Conservation (phyloP, 2,113 vertebrate species). For the Nothocercus julius region DNA sequence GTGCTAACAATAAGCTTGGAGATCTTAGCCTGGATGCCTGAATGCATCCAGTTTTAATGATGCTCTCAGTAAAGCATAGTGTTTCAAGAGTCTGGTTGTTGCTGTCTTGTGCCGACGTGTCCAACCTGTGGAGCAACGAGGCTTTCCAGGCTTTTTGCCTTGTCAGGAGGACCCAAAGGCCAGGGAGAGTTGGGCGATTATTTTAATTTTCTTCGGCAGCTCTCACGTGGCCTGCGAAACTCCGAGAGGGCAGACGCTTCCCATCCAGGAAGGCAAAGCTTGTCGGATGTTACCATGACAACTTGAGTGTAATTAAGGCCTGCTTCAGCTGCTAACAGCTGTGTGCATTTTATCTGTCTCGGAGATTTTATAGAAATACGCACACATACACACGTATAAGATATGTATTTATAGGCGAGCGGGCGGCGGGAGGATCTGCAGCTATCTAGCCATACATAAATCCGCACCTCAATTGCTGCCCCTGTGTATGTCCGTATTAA, state of each 20-base stretch:
- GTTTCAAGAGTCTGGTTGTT: not conserved
- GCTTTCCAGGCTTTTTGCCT: not conserved
- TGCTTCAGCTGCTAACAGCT: constrained; percentile 82
- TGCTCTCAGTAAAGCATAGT: not conserved
- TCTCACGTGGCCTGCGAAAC: not conserved
- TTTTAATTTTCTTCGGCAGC: constrained; percentile 49
- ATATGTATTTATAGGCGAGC: not conserved
- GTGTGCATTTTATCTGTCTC: constrained; percentile 79
- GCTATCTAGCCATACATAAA: not conserved
- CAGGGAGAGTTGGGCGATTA: constrained; percentile 32
- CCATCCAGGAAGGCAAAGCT: constrained; percentile 74
- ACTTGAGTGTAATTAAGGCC: constrained; percentile 83
- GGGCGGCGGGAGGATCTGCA: not conserved
- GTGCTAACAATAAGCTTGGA: not conserved
- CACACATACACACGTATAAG: not conserved
- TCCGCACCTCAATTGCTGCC: not conserved
- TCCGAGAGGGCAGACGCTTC: constrained; percentile 71
- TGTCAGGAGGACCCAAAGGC: constrained; percentile 7
- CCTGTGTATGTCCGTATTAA: not conserved
- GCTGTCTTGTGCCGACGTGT: not conserved
- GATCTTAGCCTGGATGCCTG: not conserved
- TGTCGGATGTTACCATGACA: constrained; percentile 81
- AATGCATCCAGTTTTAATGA: too few species aligned
- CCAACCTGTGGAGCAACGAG: not conserved
- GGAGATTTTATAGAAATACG: constrained; percentile 43